These are phyloP conservation scores for Vanacampus margaritifer DNA, from an alignment of 2,113 vertebrate species.

Conservation along the genomic window DNA sequence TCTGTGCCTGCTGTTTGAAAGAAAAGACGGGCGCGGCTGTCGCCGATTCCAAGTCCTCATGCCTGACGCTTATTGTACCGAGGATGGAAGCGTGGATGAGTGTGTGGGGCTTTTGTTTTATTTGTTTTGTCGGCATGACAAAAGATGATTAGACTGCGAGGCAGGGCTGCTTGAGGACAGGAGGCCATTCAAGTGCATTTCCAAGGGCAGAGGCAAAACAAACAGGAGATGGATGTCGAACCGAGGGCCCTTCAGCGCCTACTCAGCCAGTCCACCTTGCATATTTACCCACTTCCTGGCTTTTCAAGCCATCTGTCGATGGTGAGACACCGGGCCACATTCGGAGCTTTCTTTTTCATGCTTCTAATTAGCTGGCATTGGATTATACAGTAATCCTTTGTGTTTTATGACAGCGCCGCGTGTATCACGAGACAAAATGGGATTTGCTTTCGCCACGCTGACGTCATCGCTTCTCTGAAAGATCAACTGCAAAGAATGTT, in stretches of 20 bases:
- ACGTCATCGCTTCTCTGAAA: too few species aligned
- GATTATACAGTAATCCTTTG: neutral
- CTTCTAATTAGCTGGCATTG: neutral
- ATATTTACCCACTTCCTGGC: slow-evolving; percentile 46
- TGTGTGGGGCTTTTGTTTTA: slow-evolving; percentile 27
- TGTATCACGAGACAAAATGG: neutral
- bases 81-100: slow-evolving; percentile 13
- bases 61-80: slow-evolving; percentile 7
- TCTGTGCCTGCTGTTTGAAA: neutral
- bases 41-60: neutral
- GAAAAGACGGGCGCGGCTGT: neutral
- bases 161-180: slow-evolving; percentile 44
- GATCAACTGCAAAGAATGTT: too few species aligned
- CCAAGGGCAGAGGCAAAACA: slow-evolving; percentile 54
- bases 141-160: slow-evolving; percentile 52
- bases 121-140: slow-evolving; percentile 52
- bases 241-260: slow-evolving; percentile 47
- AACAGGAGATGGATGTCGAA: slow-evolving; percentile 46
- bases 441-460: neutral
- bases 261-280: slow-evolving; percentile 39
- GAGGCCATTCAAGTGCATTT: slow-evolving; percentile 46
- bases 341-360: slow-evolving; percentile 1
- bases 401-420: neutral
- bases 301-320: slow-evolving; percentile 10
- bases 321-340: slow-evolving; percentile 9